These are phyloP conservation scores for Pinctada fucata DNA, from an alignment of 2,888 invertebrate species.

Conservation along the genomic window DNA sequence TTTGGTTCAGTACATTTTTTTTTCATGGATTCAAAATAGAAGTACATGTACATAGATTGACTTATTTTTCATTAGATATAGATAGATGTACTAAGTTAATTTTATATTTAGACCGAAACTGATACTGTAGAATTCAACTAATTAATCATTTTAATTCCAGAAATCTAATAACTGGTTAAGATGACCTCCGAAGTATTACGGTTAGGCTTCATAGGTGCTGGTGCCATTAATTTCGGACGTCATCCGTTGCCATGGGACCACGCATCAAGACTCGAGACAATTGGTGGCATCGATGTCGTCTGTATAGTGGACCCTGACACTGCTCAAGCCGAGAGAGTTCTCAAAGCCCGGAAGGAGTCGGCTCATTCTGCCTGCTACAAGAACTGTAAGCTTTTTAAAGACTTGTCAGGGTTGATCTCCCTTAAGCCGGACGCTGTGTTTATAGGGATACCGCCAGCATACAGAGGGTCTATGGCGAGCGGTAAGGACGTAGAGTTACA, in stretches of 20 bases:
- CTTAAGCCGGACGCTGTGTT: slow-evolving; percentile 41
- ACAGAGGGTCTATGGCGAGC: slow-evolving; percentile 23
- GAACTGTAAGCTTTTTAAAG: slow-evolving; percentile 30
- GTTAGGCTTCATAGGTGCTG: slow-evolving; percentile 39
- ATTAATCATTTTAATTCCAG: no score
- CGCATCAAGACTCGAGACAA: slow-evolving; percentile 34
- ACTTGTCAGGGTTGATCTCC: slow-evolving; percentile 15
- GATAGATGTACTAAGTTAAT: no score
- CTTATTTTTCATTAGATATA: no score
- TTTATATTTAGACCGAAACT: no score
- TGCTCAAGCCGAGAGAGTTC: slow-evolving; percentile 12
- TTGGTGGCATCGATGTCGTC: slow-evolving; percentile 31
- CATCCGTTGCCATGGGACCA: slow-evolving; percentile 40
- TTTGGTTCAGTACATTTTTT: no score
- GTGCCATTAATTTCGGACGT: slow-evolving; percentile 39
- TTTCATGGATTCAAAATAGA: no score
- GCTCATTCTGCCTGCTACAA: slow-evolving; percentile 18
- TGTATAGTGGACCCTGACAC: slow-evolving; percentile 38
- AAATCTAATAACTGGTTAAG: no score
- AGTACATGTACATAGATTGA: no score
- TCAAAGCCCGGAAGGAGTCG: slow-evolving; percentile 24
- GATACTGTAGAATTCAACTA: no score
- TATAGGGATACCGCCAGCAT: slow-evolving; percentile 38
- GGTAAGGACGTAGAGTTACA: slow-evolving; percentile 29
- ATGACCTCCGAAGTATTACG: slow-evolving; percentile 7